These are phyloP conservation scores for Troides oblongomaculatus DNA, from an alignment of 2,888 invertebrate genomes.

Conservation along the genomic window DNA sequence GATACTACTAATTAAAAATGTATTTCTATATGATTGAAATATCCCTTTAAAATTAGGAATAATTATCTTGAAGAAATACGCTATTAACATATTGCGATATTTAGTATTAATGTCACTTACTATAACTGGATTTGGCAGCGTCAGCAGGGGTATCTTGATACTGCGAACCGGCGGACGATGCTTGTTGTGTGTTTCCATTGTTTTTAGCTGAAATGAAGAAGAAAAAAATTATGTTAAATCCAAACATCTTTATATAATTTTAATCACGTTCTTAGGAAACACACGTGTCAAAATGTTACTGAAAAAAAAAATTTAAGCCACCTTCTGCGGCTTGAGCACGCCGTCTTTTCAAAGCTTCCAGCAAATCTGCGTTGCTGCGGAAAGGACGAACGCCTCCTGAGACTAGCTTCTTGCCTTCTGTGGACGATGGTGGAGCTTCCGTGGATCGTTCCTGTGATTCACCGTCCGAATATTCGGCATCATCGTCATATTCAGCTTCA, in stretches of 20 bases:
- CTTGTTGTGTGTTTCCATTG: conserved; percentile 41
- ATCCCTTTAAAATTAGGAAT: too few relatives aligned
- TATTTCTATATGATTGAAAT: too few relatives aligned
- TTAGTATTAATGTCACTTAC: conserved; percentile 45
- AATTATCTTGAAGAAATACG: neutral
- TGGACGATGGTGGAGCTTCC: conserved; percentile 80
- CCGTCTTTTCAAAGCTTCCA: conserved; percentile 86
- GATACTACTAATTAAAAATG: too few relatives aligned
- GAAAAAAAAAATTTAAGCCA: conserved; percentile 34
- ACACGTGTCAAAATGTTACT: neutral
- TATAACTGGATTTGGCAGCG: conserved; percentile 59
- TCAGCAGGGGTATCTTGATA: conserved; percentile 42
- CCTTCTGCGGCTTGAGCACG: conserved; percentile 84
- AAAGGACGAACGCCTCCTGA: conserved; percentile 86
- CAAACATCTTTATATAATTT: neutral
- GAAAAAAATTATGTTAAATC: neutral
- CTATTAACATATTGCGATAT: neutral
- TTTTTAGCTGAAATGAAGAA: conserved; percentile 58
- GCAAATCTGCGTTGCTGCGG: conserved; percentile 88
- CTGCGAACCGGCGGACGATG: conserved; percentile 43
- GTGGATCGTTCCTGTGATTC: conserved; percentile 76
- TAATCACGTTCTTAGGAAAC: neutral
- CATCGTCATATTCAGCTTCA: conserved; percentile 79
- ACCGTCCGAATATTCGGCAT: conserved; percentile 73
- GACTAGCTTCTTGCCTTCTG: conserved; percentile 84